Conservation (phyloP, 2,888 invertebrate species). For the Syrista parreyssii region DNA sequence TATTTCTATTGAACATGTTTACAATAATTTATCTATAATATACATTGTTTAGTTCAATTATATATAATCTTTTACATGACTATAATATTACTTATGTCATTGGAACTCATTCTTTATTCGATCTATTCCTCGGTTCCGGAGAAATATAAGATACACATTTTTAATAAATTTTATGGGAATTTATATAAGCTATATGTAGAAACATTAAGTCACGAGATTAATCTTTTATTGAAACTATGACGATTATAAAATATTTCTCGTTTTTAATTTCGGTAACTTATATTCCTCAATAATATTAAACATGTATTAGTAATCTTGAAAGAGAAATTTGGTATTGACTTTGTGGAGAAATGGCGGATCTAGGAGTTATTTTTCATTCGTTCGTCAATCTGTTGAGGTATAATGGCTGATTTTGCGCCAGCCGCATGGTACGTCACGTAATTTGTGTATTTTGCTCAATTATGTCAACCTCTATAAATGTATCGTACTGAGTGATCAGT, state of each 20-base stretch:
- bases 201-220: neutral
- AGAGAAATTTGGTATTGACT: neutral
- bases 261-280: neutral
- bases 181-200: neutral
- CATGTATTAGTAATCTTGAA: neutral
- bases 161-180: neutral
- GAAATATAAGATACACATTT: neutral
- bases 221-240: too few relatives aligned
- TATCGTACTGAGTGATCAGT: neutral
- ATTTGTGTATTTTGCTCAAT: conserved; percentile 28
- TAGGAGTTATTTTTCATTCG: neutral
- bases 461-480: conserved; percentile 5
- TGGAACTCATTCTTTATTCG: too few relatives aligned
- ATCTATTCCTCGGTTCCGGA: too few relatives aligned
- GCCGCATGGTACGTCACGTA: conserved; percentile 46
- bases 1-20: too few relatives aligned
- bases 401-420: conserved; percentile 33
- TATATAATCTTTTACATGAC: too few relatives aligned
- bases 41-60: too few relatives aligned
- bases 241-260: neutral
- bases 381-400: neutral
- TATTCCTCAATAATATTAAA: neutral
- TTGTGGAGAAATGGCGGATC: neutral
- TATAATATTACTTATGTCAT: too few relatives aligned
- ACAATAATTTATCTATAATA: too few relatives aligned